Evolutionary conservation across 2,797 vertebrate species (phyloP).

Genomic region (Picus viridis): DNA sequence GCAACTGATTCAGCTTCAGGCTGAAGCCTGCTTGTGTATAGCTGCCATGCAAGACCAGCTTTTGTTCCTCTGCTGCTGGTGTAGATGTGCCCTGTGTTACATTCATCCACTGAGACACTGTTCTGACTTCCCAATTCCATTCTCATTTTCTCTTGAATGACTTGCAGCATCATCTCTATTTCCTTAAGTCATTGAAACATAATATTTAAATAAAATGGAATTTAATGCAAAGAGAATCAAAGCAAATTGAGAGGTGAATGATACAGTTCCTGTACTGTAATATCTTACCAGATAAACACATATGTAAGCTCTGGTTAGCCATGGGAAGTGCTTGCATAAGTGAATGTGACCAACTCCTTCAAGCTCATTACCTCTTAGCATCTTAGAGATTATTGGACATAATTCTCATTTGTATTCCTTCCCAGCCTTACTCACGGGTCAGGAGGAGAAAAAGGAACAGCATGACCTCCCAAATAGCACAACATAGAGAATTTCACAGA

Average conservation of each 20-base stretch:
- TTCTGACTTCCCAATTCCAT: not conserved
- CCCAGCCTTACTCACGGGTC: fast-evolving
- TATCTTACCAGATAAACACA: not conserved
- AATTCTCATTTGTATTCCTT: not conserved
- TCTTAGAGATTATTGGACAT: not conserved
- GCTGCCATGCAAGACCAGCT: not conserved
- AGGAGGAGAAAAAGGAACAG: not conserved
- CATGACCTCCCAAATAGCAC: not conserved
- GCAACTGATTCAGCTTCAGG: not conserved
- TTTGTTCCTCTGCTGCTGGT: not conserved
- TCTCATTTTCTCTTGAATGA: fast-evolving
- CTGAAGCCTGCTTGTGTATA: not conserved
- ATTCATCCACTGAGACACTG: not conserved
- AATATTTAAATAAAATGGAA: not conserved
- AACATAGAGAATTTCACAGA: not conserved
- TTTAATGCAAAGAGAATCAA: not conserved
- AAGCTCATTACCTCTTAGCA: not conserved
- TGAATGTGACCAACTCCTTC: not conserved
- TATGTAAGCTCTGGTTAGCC: not conserved
- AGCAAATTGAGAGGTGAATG: not conserved
- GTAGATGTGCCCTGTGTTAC: not conserved
- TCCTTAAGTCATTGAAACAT: not conserved
- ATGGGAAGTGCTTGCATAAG: fast-evolving
- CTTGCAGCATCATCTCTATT: not conserved
- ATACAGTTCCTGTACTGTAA: not conserved